Conservation (phyloP, 2,888 invertebrate genomes). For the Lucinisca nassula region DNA sequence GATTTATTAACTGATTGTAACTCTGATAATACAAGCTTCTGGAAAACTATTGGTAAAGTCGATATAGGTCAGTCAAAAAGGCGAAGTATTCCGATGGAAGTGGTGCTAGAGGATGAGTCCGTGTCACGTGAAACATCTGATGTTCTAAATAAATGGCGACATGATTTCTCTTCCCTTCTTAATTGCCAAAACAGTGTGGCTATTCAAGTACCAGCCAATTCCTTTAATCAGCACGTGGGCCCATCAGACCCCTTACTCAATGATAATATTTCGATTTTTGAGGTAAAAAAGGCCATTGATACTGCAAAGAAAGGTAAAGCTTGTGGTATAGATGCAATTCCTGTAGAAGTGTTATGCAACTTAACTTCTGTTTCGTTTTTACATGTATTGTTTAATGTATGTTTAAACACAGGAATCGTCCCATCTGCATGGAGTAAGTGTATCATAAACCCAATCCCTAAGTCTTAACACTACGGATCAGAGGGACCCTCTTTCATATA, state of each 20-base stretch:
- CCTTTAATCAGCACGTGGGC: not conserved
- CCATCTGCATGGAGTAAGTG: slow-evolving; percentile 39
- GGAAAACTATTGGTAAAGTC: not conserved
- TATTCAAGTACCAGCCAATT: not conserved
- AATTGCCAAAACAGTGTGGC: not conserved
- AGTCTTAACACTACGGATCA: slow-evolving; percentile 16
- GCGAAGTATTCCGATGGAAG: not conserved
- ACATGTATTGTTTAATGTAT: slow-evolving; percentile 38
- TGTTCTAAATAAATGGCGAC: not conserved
- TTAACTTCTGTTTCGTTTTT: slow-evolving; percentile 24
- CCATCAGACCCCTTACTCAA: not conserved
- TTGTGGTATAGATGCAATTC: slow-evolving; percentile 33
- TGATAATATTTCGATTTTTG: not conserved
- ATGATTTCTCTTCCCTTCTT: not conserved
- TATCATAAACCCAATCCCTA: slow-evolving; percentile 46
- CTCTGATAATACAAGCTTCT: not conserved
- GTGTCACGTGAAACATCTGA: not conserved
- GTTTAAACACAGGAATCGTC: slow-evolving; percentile 35
- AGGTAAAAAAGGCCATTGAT: slow-evolving; percentile 14
- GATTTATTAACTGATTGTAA: not conserved
- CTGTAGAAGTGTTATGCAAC: slow-evolving; percentile 33
- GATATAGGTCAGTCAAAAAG: not conserved
- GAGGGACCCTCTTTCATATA: slow-evolving; percentile 31
- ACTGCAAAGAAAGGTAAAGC: slow-evolving; percentile 38
- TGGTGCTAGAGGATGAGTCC: not conserved